Evolutionary conservation across 2,113 vertebrate genomes (phyloP).

Genomic region (Vidua chalybeata): DNA sequence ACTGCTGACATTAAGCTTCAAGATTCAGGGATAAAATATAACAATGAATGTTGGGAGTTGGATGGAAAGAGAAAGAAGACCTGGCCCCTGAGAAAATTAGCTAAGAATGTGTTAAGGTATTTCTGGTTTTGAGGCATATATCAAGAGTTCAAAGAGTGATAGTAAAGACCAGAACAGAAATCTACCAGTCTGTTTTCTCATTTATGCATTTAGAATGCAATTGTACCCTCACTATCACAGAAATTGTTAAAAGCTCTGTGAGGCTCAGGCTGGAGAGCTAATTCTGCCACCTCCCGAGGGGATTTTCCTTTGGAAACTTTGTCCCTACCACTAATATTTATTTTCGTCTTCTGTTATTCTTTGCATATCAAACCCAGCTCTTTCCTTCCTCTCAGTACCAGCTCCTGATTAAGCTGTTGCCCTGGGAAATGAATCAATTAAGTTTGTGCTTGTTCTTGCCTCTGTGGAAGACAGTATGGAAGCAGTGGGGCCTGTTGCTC

Average conservation of each 20-base stretch:
- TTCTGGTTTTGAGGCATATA: not conserved
- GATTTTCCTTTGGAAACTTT: not conserved
- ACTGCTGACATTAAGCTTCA: not conserved
- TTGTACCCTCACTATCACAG: not conserved
- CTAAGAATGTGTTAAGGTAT: not conserved
- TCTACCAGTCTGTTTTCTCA: not conserved
- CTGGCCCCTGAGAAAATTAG: not conserved
- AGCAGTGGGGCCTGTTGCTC: not conserved
- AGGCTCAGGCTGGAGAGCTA: not conserved
- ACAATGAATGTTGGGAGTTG: not conserved
- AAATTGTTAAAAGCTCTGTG: not conserved
- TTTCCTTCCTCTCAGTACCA: not conserved
- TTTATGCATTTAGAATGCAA: not conserved
- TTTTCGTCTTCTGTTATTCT: not conserved
- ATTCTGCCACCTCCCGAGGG: not conserved
- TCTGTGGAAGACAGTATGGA: not conserved
- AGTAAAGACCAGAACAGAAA: not conserved
- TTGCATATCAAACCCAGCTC: not conserved
- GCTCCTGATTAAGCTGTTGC: not conserved
- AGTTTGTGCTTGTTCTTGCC: not conserved
- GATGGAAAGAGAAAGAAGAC: not conserved
- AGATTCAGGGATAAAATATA: not conserved
- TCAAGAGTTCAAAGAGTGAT: not conserved
- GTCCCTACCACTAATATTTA: not conserved
- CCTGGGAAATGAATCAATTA: constrained; percentile 23